Evolutionary conservation across 2,888 invertebrate species (phyloP), one percentile per base, ranked within the genome.

Genomic region (Eurytoma californica): DNA sequence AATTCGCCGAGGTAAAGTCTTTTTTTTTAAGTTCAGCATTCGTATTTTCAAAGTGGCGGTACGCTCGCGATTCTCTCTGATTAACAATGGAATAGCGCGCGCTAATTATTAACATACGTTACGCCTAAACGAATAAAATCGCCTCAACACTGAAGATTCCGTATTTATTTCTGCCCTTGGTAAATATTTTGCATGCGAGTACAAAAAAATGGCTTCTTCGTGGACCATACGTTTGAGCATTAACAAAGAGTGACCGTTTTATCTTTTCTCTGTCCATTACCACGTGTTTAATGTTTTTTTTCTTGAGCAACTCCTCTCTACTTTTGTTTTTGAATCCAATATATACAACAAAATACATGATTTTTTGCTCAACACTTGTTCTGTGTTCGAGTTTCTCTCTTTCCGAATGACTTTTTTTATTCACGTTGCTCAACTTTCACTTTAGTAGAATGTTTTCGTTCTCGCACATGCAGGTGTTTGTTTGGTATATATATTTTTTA

Each of bases 341-440:
- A 53, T 39, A 39, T 53, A 51, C 49, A 60, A 58, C 47, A 47
- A 58, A 65, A 58, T 66, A 49, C 57, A 67, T 28, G 39, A 66
- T 66, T 57, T 67, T 73, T 67, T 58, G 28, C 63, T 72, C 63
- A 72, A 72, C 72, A 72, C 72, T 53, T 73, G 55, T 73, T 73
- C 47, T 66, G 55, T 72, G 20, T 63, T 39, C 57, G 60, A 67
- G 49, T 51, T 74, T 67, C 49, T 67, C 74, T 67, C 39, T 39
- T 39, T 67, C 65, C 60, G 58, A 74, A 67, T 66, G 66, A 73
- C 47, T 57, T 66, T 65, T 61, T 57, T 55, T 63, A 53, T 51
- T 72, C 72, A 72, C 72, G 72, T 72, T 72, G 72, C 63, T 72
- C 72, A 72, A 72, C 55, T 72, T 63, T 63, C 72, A 72, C 72